Percentiles rank a stretch among this genome's conserved stretches.
phyloP scores from a whole-genome alignment of 2,888 invertebrate genomes.

The Scrobipalpa costella region DNA sequence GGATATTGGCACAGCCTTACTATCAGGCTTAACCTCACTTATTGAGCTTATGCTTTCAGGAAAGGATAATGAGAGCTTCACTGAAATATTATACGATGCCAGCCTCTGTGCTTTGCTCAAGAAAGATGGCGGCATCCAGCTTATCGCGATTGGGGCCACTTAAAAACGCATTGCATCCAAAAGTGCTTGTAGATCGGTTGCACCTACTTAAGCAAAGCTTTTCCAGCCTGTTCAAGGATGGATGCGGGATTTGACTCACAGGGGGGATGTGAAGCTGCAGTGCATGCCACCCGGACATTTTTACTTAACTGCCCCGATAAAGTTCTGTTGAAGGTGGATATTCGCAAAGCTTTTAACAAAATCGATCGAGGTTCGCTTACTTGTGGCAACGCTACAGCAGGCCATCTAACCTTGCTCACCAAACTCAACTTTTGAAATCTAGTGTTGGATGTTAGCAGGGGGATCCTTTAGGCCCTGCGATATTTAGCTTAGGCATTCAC shows the following conservation, averaged over 20 bases:
- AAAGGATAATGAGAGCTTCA: not conserved
- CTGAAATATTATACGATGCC: constrained; percentile 10
- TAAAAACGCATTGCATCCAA: constrained; percentile 12
- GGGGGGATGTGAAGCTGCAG: constrained; percentile 17
- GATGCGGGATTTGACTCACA: constrained; percentile 7
- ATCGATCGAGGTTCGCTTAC: constrained; percentile 6
- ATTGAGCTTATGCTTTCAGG: constrained; percentile 11
- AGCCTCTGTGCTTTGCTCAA: constrained; percentile 14
- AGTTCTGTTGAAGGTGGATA: constrained; percentile 9
- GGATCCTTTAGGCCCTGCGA: not conserved
- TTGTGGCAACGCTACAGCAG: constrained; percentile 16
- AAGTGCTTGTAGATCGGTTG: not conserved
- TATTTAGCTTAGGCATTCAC: too few relatives aligned
- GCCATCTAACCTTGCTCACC: constrained; percentile 14
- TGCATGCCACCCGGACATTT: not conserved
- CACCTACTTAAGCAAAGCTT: not conserved
- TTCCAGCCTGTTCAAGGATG: constrained; percentile 21
- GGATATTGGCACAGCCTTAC: constrained; percentile 1
- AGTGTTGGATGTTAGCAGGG: constrained; percentile 24
- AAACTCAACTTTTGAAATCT: constrained; percentile 11
- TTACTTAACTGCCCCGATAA: not conserved
- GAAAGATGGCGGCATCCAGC: constrained; percentile 20
- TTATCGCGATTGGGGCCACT: constrained; percentile 16
- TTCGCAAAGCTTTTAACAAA: constrained; percentile 3
- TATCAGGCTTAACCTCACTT: not conserved